These are phyloP conservation scores for Neopipo cinnamomea DNA, from an alignment of 2,113 vertebrate genomes.

Conservation along the genomic window DNA sequence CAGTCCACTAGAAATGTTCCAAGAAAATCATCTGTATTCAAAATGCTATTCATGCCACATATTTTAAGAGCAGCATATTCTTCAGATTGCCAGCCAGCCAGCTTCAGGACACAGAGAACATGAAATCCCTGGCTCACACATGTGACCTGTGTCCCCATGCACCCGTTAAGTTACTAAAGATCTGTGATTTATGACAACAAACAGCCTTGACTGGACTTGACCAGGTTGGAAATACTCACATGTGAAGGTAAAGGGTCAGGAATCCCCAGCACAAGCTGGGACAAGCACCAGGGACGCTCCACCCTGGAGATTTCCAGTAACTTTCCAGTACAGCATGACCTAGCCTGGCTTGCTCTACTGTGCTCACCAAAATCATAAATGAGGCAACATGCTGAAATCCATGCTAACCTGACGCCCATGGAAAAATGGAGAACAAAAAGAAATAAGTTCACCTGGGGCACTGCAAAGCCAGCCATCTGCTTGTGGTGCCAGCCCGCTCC, in stretches of 20 bases:
- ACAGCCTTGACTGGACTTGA: not conserved
- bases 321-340: not conserved
- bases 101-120: not conserved
- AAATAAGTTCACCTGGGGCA: not conserved
- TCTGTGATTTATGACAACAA: not conserved
- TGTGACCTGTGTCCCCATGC: not conserved
- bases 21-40: not conserved
- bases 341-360: not conserved
- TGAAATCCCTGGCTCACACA: not conserved
- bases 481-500: not conserved
- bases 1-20: not conserved
- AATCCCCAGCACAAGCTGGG: not conserved
- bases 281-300: not conserved
- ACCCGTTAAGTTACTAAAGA: not conserved
- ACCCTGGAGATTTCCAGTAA: not conserved
- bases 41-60: not conserved
- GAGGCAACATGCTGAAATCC: not conserved
- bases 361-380: not conserved
- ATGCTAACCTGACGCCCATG: not conserved
- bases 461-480: not conserved
- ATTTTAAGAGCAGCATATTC: not conserved
- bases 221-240: not conserved
- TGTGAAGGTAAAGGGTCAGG: rapidly evolving
- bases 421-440: not conserved
- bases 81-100: not conserved